Base-by-base conservation (phyloP, 2,888 invertebrate genomes). In the Ligdia adustata region DNA sequence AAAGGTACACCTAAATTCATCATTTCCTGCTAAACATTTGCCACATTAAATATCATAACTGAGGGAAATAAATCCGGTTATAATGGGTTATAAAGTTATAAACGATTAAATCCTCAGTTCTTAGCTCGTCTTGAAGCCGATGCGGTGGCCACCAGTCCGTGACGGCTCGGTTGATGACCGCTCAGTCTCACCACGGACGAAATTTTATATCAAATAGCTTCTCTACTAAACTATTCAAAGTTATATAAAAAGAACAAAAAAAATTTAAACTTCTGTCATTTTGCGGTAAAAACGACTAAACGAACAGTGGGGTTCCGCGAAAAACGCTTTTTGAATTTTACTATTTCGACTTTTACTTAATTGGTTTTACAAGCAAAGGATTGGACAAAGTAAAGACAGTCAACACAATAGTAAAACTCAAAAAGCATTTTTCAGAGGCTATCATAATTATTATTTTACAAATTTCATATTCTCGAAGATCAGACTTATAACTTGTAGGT, bases 101-200 rank as follows among this genome's bases (percentile, higher is more conserved):
- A 55, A 37, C 50, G 47, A 44, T 51, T 52, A 52, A 50, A 59
- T 56, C 50, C 46, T 47, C 51, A 24, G 14, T 15, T 16, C 33
- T 32, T 3, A 22, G 24, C 37, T 33, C 34, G 28, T 22, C 40
- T 50, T 43, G 27, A 26, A 48, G 47, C 31, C 27, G 66, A 63
- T 67, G 63, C 59, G 64, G 57, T 66, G 65, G 51, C 34, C 67
- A 57, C 47, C 64, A 54, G 69, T 46, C 64, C 78, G 66, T 79
- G 76, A 78, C 76, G 66, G 49, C 50, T 60, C 42, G 72, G 79
- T 71, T 66, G 71, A 64, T 69, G 72, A 75, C 77, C 75, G 74
- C 65, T 12, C 47, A 56, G 56, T 57, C 66, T 53, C 56, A 60
- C 47, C 47, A 57, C 63, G 58, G 68, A 69, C 71, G 45, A 66